Evolutionary conservation across 1,140 invertebrate species (phyloP).

Genomic region (Drosophila nannoptera): DNA sequence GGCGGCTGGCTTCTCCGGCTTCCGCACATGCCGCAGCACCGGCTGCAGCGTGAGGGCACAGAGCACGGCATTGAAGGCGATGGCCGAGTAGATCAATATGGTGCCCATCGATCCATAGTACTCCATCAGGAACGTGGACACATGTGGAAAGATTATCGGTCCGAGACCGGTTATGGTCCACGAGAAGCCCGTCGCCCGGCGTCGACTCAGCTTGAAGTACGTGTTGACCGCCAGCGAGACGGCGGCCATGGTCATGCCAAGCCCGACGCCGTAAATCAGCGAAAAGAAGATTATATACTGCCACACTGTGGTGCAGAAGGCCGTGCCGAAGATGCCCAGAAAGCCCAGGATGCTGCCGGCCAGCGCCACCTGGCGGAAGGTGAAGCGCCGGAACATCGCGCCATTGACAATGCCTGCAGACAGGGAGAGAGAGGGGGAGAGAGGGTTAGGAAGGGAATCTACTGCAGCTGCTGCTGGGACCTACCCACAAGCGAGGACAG

Average conservation of each 20-base stretch:
- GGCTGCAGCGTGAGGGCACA: slow-evolving; percentile 83
- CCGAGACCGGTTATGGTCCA: slow-evolving; percentile 82
- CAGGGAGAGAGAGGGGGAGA: background rate
- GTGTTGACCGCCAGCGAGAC: slow-evolving; percentile 82
- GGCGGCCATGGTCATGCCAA: slow-evolving; percentile 82
- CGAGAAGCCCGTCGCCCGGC: slow-evolving; percentile 82
- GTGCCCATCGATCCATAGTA: slow-evolving; percentile 81
- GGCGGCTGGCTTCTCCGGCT: slow-evolving; percentile 33
- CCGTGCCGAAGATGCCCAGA: slow-evolving; percentile 55
- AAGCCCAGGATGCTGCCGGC: slow-evolving; percentile 53
- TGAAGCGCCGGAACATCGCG: slow-evolving; percentile 70
- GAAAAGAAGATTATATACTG: slow-evolving; percentile 64
- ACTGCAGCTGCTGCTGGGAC: background rate
- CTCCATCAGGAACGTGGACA: slow-evolving; percentile 80
- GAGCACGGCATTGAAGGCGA: slow-evolving; percentile 81
- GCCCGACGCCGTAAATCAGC: slow-evolving; percentile 79
- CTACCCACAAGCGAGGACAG: slow-evolving; percentile 82
- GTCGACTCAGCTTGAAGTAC: slow-evolving; percentile 81
- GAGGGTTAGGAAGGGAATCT: background rate
- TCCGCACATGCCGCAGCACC: slow-evolving; percentile 82
- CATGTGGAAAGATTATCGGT: slow-evolving; percentile 81
- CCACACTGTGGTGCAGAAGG: slow-evolving; percentile 62
- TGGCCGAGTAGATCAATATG: slow-evolving; percentile 81
- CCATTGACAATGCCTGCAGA: slow-evolving; percentile 68
- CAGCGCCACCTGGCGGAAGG: slow-evolving; percentile 69